phyloP scores from a whole-genome alignment of 2,888 invertebrate species.

The Drosophila barbarae region DNA sequence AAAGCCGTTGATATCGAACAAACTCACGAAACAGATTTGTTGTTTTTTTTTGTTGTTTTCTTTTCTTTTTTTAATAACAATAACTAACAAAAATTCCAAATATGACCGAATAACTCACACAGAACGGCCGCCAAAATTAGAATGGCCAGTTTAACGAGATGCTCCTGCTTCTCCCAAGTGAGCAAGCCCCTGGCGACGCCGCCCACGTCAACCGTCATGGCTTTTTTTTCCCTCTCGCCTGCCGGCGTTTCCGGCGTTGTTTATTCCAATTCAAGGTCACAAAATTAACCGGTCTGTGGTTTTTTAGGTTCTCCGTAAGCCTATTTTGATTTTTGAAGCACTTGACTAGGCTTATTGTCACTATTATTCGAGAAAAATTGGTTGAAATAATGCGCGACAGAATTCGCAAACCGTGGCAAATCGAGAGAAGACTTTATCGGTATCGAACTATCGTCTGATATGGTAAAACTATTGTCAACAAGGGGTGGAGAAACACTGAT shows the following conservation, averaged over 20 bases:
- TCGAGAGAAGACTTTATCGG: background rate
- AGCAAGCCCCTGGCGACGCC: slow-evolving; percentile 67
- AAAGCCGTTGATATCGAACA: slow-evolving; percentile 8
- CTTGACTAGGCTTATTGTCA: background rate
- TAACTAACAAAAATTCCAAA: slow-evolving; percentile 7
- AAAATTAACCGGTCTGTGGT: background rate
- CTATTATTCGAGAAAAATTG: slow-evolving; percentile 4
- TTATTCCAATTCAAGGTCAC: background rate
- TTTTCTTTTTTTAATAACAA: slow-evolving; percentile 7
- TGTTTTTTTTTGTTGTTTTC: background rate
- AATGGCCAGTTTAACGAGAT: slow-evolving; percentile 89
- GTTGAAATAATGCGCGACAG: slow-evolving; percentile 4
- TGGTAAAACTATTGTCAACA: background rate
- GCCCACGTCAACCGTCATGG: slow-evolving; percentile 60
- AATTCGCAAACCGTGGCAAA: slow-evolving; percentile 20
- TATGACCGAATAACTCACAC: slow-evolving; percentile 84
- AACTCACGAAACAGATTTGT: slow-evolving; percentile 1
- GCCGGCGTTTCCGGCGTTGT: slow-evolving; percentile 22
- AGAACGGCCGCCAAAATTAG: slow-evolving; percentile 94
- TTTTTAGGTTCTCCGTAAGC: background rate
- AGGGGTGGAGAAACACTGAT: no score
- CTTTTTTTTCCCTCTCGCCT: slow-evolving; percentile 16
- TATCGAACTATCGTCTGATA: slow-evolving; percentile 9
- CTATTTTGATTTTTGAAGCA: background rate
- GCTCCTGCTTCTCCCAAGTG: slow-evolving; percentile 89